Percentiles rank a stretch among this genome's conserved stretches.
These are phyloP conservation scores for Synanthedon tipuliformis DNA, from an alignment of 2,888 invertebrate species.

Conservation along the genomic window DNA sequence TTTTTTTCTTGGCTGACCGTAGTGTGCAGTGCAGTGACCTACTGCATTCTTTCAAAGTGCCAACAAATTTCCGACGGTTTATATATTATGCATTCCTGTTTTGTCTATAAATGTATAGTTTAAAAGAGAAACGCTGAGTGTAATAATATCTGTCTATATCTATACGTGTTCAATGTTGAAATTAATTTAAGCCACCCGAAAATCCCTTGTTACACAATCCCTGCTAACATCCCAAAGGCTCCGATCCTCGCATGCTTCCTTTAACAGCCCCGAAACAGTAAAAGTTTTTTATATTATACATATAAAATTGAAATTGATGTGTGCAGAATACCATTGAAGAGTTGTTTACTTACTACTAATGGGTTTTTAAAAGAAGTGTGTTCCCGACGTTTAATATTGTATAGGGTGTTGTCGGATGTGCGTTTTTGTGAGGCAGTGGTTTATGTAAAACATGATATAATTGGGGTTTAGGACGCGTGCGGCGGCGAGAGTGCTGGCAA, in stretches of 20 bases:
- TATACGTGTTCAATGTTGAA: too few relatives aligned
- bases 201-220: slow-evolving; percentile 4
- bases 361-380: slow-evolving; percentile 69
- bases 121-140: too few relatives aligned
- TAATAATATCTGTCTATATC: too few relatives aligned
- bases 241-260: slow-evolving; percentile 68
- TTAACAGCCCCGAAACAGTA: slow-evolving; percentile 54
- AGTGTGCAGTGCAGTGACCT: too few relatives aligned
- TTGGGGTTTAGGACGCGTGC: slow-evolving; percentile 65
- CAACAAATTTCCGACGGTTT: too few relatives aligned
- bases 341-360: slow-evolving; percentile 23
- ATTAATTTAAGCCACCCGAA: neutral
- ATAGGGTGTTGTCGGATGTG: slow-evolving; percentile 10
- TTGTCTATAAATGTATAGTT: too few relatives aligned
- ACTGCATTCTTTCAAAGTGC: too few relatives aligned
- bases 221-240: slow-evolving; percentile 23
- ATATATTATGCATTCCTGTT: too few relatives aligned
- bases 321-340: slow-evolving; percentile 64
- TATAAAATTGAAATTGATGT: slow-evolving; percentile 44
- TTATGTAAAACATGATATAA: slow-evolving; percentile 38
- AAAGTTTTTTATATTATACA: slow-evolving; percentile 17
- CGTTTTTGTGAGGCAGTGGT: slow-evolving; percentile 27
- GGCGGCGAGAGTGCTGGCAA: slow-evolving; percentile 54
- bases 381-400: slow-evolving; percentile 37
- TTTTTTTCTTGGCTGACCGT: too few relatives aligned